A percentile compares a stretch with the other conserved stretches of the same genome.
Evolutionary conservation across 2,797 vertebrate species (phyloP).

Genomic region (Cynopterus sphinx): DNA sequence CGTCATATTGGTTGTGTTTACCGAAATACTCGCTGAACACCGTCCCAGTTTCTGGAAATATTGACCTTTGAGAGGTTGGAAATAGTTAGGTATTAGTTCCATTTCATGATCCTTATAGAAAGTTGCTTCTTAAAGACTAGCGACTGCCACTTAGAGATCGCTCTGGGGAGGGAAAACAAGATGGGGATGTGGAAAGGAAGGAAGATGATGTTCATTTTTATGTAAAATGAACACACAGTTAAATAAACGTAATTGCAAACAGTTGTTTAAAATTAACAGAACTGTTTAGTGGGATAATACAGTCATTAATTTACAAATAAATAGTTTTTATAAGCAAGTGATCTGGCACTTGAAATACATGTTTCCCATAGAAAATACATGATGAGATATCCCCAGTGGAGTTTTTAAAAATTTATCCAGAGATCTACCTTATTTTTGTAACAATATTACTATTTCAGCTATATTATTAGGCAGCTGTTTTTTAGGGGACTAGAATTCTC

Average conservation of each 20-base stretch:
- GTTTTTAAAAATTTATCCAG: neutral
- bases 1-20: slow-evolving; percentile 91
- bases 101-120: neutral
- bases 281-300: neutral
- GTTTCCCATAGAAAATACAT: neutral
- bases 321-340: neutral
- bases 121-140: neutral
- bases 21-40: slow-evolving; percentile 88
- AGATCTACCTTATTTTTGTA: slow-evolving; percentile 10
- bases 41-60: slow-evolving; percentile 90
- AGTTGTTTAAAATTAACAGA: neutral
- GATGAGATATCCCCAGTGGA: neutral
- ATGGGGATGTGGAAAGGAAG: neutral
- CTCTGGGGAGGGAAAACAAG: neutral
- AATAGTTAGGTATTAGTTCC: neutral
- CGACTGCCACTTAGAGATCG: neutral
- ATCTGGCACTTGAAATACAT: neutral
- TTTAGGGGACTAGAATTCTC: neutral
- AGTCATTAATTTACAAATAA: neutral
- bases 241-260: neutral
- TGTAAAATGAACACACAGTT: neutral
- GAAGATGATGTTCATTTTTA: neutral
- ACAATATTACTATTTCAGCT: neutral
- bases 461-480: neutral
- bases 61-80: slow-evolving; percentile 87